Percentiles rank a stretch among this genome's conserved stretches.
Evolutionary conservation across 2,113 vertebrate genomes (phyloP).

Genomic region (Anhinga rufa): DNA sequence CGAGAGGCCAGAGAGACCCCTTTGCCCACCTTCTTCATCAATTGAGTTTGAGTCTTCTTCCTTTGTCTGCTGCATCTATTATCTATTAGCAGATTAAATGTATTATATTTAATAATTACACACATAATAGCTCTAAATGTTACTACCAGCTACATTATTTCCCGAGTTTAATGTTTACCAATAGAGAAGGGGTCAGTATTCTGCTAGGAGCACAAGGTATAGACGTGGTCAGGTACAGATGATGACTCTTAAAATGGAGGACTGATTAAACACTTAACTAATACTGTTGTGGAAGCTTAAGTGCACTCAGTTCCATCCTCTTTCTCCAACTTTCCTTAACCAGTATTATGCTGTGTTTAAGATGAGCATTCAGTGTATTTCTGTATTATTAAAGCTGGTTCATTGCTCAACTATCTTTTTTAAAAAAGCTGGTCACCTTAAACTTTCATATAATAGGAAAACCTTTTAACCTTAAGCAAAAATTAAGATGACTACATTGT

Average conservation of each 20-base stretch:
- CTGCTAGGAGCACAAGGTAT: background rate
- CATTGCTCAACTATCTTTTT: background rate
- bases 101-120: background rate
- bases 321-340: background rate
- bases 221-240: background rate
- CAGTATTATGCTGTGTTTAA: background rate
- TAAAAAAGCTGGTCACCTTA: background rate
- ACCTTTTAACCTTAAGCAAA: background rate
- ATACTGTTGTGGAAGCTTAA: background rate
- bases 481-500: background rate
- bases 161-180: background rate
- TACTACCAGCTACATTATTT: background rate
- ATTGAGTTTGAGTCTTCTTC: rapidly evolving
- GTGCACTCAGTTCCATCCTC: background rate
- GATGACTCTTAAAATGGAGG: background rate
- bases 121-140: background rate
- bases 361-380: background rate
- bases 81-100: background rate
- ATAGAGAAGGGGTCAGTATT: background rate
- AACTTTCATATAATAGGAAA: background rate
- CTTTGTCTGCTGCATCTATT: background rate
- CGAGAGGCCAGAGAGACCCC: rapidly evolving
- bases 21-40: background rate
- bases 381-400: background rate
- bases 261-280: background rate